These are phyloP conservation scores for Rhingia campestris DNA, from an alignment of 2,888 invertebrate genomes.

Conservation along the genomic window DNA sequence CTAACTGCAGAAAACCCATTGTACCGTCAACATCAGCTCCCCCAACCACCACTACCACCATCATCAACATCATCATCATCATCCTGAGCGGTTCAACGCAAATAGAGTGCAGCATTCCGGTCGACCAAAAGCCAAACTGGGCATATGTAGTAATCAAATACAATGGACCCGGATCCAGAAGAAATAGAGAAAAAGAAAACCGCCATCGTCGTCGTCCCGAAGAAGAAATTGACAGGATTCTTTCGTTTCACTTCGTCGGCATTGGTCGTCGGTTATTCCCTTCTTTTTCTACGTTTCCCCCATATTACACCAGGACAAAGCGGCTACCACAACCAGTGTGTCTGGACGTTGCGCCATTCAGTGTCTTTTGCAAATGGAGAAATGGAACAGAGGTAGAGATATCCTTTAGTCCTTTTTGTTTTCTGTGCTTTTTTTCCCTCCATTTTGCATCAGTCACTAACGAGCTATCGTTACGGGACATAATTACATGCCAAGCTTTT, in stretches of 20 bases:
- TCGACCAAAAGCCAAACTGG: slow-evolving; percentile 71
- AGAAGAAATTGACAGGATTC: slow-evolving; percentile 73
- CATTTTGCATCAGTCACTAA: slow-evolving; percentile 73
- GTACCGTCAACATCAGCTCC: slow-evolving; percentile 55
- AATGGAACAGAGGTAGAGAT: slow-evolving; percentile 62
- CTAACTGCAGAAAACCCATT: slow-evolving; percentile 72
- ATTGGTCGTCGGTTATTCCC: slow-evolving; percentile 23
- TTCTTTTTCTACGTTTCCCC: slow-evolving; percentile 6
- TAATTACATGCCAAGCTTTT: slow-evolving; percentile 74
- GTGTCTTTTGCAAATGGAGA: slow-evolving; percentile 68
- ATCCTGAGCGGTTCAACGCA: slow-evolving; percentile 60
- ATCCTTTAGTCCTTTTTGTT: slow-evolving; percentile 25
- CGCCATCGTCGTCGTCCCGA: slow-evolving; percentile 21
- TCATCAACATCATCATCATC: slow-evolving; percentile 5
- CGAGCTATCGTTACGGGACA: slow-evolving; percentile 74
- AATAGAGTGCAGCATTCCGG: slow-evolving; percentile 62
- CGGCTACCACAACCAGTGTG: slow-evolving; percentile 50
- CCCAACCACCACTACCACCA: not conserved
- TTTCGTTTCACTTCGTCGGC: slow-evolving; percentile 67
- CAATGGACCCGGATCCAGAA: slow-evolving; percentile 61
- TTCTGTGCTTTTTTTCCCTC: slow-evolving; percentile 48
- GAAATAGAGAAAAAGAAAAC: slow-evolving; percentile 36
- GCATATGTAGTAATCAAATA: slow-evolving; percentile 74
- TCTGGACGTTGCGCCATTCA: slow-evolving; percentile 65
- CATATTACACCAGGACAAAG: slow-evolving; percentile 45